phyloP scores from a whole-genome alignment of 2,113 vertebrate genomes.

The Elanus axillaris region DNA sequence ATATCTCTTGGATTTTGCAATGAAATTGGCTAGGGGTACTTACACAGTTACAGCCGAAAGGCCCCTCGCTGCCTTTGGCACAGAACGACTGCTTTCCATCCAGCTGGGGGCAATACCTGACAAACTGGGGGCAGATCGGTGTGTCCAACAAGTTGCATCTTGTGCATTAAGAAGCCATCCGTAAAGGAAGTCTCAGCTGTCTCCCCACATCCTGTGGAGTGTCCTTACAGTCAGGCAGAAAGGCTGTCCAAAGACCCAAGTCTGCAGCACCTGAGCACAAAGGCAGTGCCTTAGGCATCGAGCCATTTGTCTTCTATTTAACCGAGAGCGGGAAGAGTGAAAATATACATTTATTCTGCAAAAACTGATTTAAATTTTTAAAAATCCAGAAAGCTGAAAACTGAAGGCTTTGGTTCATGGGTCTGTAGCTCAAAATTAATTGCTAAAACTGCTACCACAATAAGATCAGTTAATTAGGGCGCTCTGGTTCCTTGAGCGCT shows the following conservation, averaged over 20 bases:
- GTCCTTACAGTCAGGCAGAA: background rate
- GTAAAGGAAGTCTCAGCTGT: background rate
- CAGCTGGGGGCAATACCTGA: background rate
- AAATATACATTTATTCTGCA: constrained; percentile 47
- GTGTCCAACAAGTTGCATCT: background rate
- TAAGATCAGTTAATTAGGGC: constrained; percentile 53
- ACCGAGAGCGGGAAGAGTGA: background rate
- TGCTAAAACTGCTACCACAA: constrained; percentile 56
- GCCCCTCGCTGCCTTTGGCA: background rate
- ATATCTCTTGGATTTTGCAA: background rate
- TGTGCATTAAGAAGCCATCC: background rate
- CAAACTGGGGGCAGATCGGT: accelerated
- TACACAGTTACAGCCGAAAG: background rate
- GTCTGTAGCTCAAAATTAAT: constrained; percentile 54
- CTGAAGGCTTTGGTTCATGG: constrained; percentile 1
- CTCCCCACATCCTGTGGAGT: background rate
- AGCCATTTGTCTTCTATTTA: background rate
- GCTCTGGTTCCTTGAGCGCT: constrained; percentile 33
- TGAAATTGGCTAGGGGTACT: background rate
- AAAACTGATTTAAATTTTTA: constrained; percentile 46
- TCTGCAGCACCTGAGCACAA: background rate
- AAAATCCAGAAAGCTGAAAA: constrained; percentile 46
- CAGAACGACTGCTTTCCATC: background rate
- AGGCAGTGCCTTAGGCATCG: background rate
- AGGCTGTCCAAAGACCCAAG: background rate